Evolutionary conservation across 2,797 vertebrate species (phyloP), one percentile per base, ranked within the genome.

Genomic region (Sebastolobus alascanus): DNA sequence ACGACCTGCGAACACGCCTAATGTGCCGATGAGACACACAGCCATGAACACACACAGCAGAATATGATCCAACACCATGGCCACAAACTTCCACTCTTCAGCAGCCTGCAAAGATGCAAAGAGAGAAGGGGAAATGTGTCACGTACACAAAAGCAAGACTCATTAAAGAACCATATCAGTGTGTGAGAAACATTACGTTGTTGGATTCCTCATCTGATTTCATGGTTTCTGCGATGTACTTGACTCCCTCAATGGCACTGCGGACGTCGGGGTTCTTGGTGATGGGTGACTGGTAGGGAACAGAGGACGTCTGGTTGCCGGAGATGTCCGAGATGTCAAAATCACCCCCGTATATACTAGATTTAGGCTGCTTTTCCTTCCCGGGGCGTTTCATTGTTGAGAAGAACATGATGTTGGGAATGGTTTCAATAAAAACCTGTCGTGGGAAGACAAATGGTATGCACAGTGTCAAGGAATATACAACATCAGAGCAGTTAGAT

Each of bases 61-160:
- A 81, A 99, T 96, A 90, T 99, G 98, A 92, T 99, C 98, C 90
- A 99, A 79, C 75, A 99, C 98, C 98, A 99, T 99, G 0, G 98
- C 98, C 37, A 99, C 98, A 46, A 98, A 99, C 91, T 98, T 99
- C 98, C 98, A 99, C 90, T 99, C 98, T 84, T 99, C 98, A 5
- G 97, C 96, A 37, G 97, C 98, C 98, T 99, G 50, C 94, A 95
- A 79, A 88, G 55, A 73, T 99, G 50, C 94, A 95, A 79, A 88
- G 55, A 73, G 12, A 73, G 67, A n/a, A 87, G 14, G 9, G 20
- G 78, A 31, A 75, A 50, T 5, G n/a, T 27, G 70, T 87, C 40
- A 87, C n/a, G 56, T 0, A 46, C 10, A 75, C 11, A 58, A 29
- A 68, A 67, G 9, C 11, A 29, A 6, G 2, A 56, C 4, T 43